Evolutionary conservation across 2,113 vertebrate genomes (phyloP), one percentile per base, ranked within the genome.

Genomic region (Spea multiplicata): DNA sequence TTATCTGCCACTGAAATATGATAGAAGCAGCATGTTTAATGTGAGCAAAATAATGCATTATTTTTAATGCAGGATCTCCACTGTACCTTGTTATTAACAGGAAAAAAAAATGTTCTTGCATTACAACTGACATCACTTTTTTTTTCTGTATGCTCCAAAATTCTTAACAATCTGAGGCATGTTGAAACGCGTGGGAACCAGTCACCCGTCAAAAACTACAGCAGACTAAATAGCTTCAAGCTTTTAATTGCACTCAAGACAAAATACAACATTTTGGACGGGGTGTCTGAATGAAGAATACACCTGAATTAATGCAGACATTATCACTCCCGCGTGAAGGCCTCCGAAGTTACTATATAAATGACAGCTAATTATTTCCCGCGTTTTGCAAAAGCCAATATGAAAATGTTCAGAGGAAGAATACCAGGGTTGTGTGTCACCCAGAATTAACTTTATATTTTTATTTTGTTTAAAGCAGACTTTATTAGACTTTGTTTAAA

Each of bases 151-250:
- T 44, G 44, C 10, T n/a, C 52, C 9, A 49, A 44, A 57, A 77
- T 77, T 77, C 75, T 55, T 70, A 16, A 77, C 48, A 69, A 77
- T 70, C 13, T 47, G 7, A 14, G 67, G 75, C 67, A 45, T 70
- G 53, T 70, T 70, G n/a, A 30, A 70, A 70, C 75, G 16, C 75
- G 67, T 49, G 17, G 67, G 53, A 77, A 61, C 67, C 53, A 77
- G 53, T 69, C 65, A 76, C 13, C 13, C 52, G 16, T 68, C n/a
- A 57, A 10, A 57, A 69, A 12, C 30, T 55, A 48, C 44, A 44
- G 55, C 55, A 77, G 66, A 77, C 75, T 77, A 77, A 77, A 77
- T 45, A 77, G 67, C 67, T 66, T 50, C 44, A 49, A 77, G 67
- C 75, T 9, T 7, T 62, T 48, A n/a, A 14, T 30, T n/a, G 55